Evolutionary conservation across 2,113 vertebrate genomes (phyloP).

Genomic region (Felis chaus): DNA sequence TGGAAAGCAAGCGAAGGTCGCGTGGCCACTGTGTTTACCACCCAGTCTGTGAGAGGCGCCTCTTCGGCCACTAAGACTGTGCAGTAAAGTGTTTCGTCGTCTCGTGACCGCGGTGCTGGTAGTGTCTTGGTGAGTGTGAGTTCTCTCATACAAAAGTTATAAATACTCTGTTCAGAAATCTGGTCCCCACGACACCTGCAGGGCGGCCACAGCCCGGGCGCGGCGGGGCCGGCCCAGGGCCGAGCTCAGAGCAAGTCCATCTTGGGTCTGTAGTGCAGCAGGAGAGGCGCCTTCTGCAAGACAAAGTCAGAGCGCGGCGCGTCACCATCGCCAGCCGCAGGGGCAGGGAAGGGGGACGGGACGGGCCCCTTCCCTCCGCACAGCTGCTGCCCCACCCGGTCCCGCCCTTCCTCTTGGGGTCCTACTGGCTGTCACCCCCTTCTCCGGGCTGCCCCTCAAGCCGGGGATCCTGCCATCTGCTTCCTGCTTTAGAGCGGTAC

Average conservation of each 20-base stretch:
- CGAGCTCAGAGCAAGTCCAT: conserved; percentile 97
- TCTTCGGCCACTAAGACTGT: conserved; percentile 68
- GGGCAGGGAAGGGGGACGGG: no score
- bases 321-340: neutral
- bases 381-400: neutral
- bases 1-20: conserved; percentile 79
- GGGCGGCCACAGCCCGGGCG: conserved; percentile 64
- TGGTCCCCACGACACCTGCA: conserved; percentile 73
- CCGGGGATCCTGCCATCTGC: neutral
- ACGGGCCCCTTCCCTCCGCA: neutral
- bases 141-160: conserved; percentile 94
- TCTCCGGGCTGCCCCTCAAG: neutral
- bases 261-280: conserved; percentile 99
- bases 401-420: neutral
- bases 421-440: neutral
- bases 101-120: conserved; percentile 95
- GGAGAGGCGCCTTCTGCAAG: conserved; percentile 97
- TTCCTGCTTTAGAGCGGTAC: neutral
- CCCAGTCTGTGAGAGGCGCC: neutral
- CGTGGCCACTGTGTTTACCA: neutral
- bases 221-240: neutral
- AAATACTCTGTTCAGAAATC: conserved; percentile 91
- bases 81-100: conserved; percentile 83
- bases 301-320: neutral
- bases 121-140: conserved; percentile 89